A percentile compares a stretch with the other conserved stretches of the same genome.
These are phyloP conservation scores for Idaea dimidiata DNA, from an alignment of 2,888 invertebrate species.

Conservation along the genomic window DNA sequence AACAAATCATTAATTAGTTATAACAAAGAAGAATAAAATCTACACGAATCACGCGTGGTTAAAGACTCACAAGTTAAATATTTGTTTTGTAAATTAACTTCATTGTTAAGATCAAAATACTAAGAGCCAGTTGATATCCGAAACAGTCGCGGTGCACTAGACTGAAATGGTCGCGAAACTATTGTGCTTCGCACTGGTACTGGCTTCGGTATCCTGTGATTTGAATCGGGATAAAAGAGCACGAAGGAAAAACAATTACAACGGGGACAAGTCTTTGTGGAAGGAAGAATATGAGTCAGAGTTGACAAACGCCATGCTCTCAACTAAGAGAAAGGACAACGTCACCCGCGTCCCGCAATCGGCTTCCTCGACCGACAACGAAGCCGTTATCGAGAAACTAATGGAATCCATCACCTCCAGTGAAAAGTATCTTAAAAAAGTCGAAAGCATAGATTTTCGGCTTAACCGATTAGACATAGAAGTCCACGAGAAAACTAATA, in stretches of 20 bases:
- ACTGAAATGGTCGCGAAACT: constrained; percentile 47
- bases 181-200: constrained; percentile 34
- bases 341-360: constrained; percentile 49
- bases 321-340: constrained; percentile 48
- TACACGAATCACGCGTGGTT: constrained; percentile 40
- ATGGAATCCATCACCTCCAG: constrained; percentile 67
- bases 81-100: constrained; percentile 53
- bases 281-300: constrained; percentile 71
- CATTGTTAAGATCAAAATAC: constrained; percentile 10
- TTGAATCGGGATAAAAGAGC: constrained; percentile 36
- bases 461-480: constrained; percentile 69
- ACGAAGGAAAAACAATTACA: constrained; percentile 42
- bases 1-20: constrained; percentile 30
- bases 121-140: constrained; percentile 41
- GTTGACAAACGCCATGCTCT: constrained; percentile 60
- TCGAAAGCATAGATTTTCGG: constrained; percentile 70
- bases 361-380: constrained; percentile 46
- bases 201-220: constrained; percentile 41
- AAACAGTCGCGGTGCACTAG: constrained; percentile 38
- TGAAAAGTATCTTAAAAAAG: constrained; percentile 70
- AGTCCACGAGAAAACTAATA: constrained; percentile 68
- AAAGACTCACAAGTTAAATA: constrained; percentile 37
- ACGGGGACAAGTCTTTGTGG: constrained; percentile 57
- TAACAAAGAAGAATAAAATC: constrained; percentile 38
- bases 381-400: constrained; percentile 62